A percentile compares a stretch with the other conserved stretches of the same genome.
Evolutionary conservation across 2,888 invertebrate species (phyloP).

Genomic region (Apotomis turbidana): DNA sequence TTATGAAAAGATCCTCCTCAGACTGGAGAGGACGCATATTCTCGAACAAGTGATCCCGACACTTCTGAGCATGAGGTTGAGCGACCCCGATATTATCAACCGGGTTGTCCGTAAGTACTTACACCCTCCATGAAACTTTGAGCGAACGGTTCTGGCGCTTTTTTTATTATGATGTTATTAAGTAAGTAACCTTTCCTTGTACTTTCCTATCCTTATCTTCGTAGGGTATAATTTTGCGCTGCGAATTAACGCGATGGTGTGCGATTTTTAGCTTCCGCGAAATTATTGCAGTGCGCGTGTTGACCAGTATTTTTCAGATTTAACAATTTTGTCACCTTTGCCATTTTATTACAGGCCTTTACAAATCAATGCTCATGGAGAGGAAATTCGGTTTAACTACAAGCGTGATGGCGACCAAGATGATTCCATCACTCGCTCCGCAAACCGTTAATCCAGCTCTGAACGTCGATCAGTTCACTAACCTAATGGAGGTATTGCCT

Average conservation of each 20-base stretch:
- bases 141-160: constrained; percentile 6
- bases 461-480: constrained; percentile 70
- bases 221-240: not conserved
- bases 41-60: constrained; percentile 96
- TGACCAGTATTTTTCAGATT: not conserved
- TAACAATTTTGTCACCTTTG: constrained; percentile 35
- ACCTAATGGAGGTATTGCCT: constrained; percentile 69
- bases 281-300: constrained; percentile 1
- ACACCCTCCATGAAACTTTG: constrained; percentile 7
- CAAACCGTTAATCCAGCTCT: constrained; percentile 93
- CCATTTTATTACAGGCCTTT: constrained; percentile 88
- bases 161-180: constrained; percentile 4
- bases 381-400: constrained; percentile 95
- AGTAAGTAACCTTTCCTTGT: not conserved
- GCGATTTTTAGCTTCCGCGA: constrained; percentile 21
- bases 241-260: constrained; percentile 23
- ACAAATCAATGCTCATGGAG: constrained; percentile 94
- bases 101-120: constrained; percentile 95
- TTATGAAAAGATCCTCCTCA: constrained; percentile 91
- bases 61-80: constrained; percentile 92
- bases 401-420: constrained; percentile 95
- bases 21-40: constrained; percentile 93
- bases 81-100: constrained; percentile 94
- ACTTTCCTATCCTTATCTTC: constrained; percentile 12
- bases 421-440: constrained; percentile 96